phyloP scores from a whole-genome alignment of 2,888 invertebrate species.

The Noctua fimbriata region DNA sequence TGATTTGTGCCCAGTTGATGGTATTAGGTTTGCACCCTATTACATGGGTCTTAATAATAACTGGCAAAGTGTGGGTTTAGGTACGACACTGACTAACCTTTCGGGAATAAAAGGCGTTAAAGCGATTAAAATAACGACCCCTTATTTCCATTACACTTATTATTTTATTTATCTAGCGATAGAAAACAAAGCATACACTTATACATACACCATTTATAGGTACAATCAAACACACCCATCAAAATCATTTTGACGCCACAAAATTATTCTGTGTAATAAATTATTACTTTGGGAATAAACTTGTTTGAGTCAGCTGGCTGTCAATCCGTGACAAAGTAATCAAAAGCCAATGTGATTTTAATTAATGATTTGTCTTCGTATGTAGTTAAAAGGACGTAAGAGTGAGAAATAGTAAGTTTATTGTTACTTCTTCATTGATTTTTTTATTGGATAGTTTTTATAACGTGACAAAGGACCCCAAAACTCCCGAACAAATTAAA shows the following conservation, averaged over 20 bases:
- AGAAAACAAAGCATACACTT: neutral
- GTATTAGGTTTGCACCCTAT: neutral
- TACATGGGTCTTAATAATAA: neutral
- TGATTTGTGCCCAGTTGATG: neutral
- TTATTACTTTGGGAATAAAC: constrained; percentile 24
- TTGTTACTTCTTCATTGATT: neutral
- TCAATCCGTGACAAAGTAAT: constrained; percentile 15
- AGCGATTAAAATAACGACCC: neutral
- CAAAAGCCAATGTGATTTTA: constrained; percentile 9
- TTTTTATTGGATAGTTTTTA: neutral
- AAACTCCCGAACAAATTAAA: neutral
- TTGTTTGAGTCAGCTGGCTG: neutral
- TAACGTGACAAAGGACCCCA: neutral
- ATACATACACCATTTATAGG: no score
- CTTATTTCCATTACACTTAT: neutral
- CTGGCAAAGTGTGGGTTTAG: neutral
- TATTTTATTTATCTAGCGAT: neutral
- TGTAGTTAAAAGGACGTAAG: neutral
- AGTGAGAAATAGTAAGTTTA: neutral
- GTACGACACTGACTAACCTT: neutral
- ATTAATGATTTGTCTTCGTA: neutral
- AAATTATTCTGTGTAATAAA: neutral
- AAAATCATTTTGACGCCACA: neutral
- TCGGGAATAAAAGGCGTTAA: neutral
- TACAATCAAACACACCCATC: neutral